Evolutionary conservation across 2,113 vertebrate genomes (phyloP).

Genomic region (Cricetomys ansorgei): DNA sequence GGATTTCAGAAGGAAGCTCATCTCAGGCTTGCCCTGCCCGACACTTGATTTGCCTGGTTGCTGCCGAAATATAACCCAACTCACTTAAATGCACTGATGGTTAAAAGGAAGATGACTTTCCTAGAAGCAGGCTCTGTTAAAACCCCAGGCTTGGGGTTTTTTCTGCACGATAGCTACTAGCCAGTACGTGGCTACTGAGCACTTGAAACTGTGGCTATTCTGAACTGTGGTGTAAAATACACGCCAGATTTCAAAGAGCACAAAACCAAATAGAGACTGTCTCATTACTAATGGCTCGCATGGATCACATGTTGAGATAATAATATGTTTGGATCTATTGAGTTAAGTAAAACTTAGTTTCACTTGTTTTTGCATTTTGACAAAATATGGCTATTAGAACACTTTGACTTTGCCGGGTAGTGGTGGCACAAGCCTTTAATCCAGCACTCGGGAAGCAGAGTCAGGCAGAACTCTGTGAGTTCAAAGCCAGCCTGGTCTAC

Average conservation of each 20-base stretch:
- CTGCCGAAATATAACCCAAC: neutral
- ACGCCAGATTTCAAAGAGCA: neutral
- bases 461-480: no score
- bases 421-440: no score
- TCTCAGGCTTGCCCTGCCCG: neutral
- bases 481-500: no score
- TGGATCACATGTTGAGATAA: conserved; percentile 21
- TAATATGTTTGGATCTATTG: neutral
- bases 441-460: no score
- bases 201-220: neutral
- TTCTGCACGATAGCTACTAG: neutral
- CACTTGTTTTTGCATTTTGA: neutral
- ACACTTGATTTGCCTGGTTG: neutral
- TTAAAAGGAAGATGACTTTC: conserved; percentile 7
- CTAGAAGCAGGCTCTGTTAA: neutral
- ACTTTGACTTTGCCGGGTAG: no score
- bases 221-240: neutral
- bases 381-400: neutral
- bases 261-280: neutral
- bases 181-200: neutral
- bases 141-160: neutral
- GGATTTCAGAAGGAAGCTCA: neutral
- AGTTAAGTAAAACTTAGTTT: conserved; percentile 50
- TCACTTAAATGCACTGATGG: neutral
- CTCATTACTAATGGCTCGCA: neutral